Percentiles rank a stretch among this genome's conserved stretches.
phyloP scores from a whole-genome alignment of 2,797 vertebrate genomes.

The Myripristis jacobus region DNA sequence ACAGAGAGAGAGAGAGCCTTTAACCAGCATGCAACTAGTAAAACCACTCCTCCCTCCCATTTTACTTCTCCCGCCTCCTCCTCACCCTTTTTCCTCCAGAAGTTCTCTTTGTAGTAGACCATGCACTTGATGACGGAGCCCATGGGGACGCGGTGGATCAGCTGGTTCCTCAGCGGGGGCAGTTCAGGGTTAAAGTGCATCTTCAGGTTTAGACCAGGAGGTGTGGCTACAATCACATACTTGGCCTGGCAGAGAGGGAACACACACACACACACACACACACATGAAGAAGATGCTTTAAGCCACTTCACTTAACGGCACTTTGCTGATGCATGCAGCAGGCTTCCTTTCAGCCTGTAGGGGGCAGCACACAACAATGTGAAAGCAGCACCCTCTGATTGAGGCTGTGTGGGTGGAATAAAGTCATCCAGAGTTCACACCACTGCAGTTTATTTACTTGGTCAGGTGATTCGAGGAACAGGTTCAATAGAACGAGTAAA shows the following conservation, averaged over 20 bases:
- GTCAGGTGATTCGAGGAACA: too few species aligned
- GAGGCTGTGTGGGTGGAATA: background rate
- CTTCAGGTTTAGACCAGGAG: conserved; percentile 90
- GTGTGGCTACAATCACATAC: conserved; percentile 91
- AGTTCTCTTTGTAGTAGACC: conserved; percentile 95
- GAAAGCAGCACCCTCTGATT: background rate
- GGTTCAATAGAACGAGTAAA: too few species aligned
- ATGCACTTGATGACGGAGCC: conserved; percentile 98
- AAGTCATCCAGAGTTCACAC: background rate
- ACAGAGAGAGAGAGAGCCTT: too few species aligned
- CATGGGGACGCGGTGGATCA: conserved; percentile 93
- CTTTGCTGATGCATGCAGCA: background rate
- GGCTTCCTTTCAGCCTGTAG: conserved; percentile 39
- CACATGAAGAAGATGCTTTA: background rate
- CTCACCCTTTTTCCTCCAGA: conserved; percentile 94
- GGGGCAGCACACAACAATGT: conserved; percentile 47
- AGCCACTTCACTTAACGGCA: conserved; percentile 9
- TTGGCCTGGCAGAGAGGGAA: conserved; percentile 82
- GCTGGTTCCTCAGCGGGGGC: conserved; percentile 93
- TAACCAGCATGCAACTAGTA: background rate
- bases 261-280: conserved; percentile 1
- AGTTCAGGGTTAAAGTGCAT: conserved; percentile 95
- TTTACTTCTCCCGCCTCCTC: background rate
- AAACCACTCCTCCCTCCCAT: background rate
- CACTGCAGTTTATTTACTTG: background rate